A percentile compares a stretch with the other conserved stretches of the same genome.
Evolutionary conservation across 1,140 invertebrate species (phyloP).

Genomic region (Drosophila sturtevanti): DNA sequence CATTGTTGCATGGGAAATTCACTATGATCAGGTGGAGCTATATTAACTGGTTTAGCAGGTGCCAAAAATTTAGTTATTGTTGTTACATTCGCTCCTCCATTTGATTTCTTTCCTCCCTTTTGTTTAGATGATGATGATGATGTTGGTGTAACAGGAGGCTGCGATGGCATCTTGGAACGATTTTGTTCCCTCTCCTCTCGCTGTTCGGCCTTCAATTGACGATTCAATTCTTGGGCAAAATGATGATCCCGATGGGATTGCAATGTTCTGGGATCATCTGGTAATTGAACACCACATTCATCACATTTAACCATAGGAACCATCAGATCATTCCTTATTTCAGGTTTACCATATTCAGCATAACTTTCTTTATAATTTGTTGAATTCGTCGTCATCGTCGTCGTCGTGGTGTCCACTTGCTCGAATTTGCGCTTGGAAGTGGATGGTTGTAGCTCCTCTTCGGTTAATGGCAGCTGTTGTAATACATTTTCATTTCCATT

Average conservation of each 20-base stretch:
- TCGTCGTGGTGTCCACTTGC: conserved; percentile 26
- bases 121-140: conserved; percentile 41
- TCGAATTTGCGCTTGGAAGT: conserved; percentile 61
- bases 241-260: conserved; percentile 86
- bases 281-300: conserved; percentile 82
- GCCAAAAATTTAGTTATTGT: conserved; percentile 62
- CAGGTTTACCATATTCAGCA: conserved; percentile 63
- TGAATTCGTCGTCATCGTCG: background rate
- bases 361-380: conserved; percentile 55
- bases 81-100: background rate
- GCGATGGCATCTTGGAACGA: conserved; percentile 10
- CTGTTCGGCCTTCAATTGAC: conserved; percentile 82
- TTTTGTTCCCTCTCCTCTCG: conserved; percentile 58
- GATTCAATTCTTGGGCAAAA: conserved; percentile 85
- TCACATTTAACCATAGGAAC: conserved; percentile 84
- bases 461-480: conserved; percentile 17
- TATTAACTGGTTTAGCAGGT: conserved; percentile 13
- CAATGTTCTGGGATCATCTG: conserved; percentile 71
- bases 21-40: conserved; percentile 10
- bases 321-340: conserved; percentile 51
- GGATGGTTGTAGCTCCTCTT: conserved; percentile 40
- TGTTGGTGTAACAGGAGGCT: background rate
- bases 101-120: conserved; percentile 41
- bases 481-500: no score
- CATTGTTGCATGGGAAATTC: conserved; percentile 84